Base-by-base conservation (phyloP, 35 echinoderm and acorn worm genomes). In the Apostichopus californicus region DNA sequence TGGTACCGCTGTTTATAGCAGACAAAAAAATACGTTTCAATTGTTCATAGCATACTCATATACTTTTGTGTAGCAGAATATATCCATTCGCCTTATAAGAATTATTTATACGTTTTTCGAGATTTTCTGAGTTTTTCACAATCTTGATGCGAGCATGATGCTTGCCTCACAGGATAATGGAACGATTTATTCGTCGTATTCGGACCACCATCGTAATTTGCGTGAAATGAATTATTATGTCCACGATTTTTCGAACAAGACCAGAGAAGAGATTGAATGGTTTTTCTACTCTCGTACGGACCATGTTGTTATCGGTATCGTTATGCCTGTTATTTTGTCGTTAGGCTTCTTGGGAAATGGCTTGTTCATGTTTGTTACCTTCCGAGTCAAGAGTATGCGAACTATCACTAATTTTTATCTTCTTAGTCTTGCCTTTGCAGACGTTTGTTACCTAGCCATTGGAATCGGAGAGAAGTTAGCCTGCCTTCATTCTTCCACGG, bases 361-460 rank as follows among this genome's bases (percentile, higher is more conserved):
- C 5, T 66, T 90, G 8, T 96, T 96, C 65, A 84, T 96, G 4
- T 92, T 94, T 53, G 73, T 90, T 0, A 80, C 89, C 1, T 78
- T 88, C 24, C 93, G 95, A 2, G 90, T 96, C 15, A 68, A 72
- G 55, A 92, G 93, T 17, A 96, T 96, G 93, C 90, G 95, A n/a
- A 96, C 95, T n/a, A 92, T 94, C 79, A 91, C 93, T 3, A 96
- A 96, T 57, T 64, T 71, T 13, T 96, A 92, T 83, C 89, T 96
- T 4, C 70, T 94, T 54, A 94, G 94, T 73, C 70, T 96, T 6
- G 95, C 92, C 3, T 82, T 94, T 20, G 90, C 95, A 24, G 95
- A 96, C 77, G 20, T 87, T 5, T 77, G 92, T 14, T 94, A 77
- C 56, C 77, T 96, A 15, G 54, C 24, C 13, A 68, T 96, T 11